Percentiles rank a stretch among this genome's conserved stretches.
Evolutionary conservation across 2,113 vertebrate species (phyloP).

Genomic region (Myrmophylax atrothorax): DNA sequence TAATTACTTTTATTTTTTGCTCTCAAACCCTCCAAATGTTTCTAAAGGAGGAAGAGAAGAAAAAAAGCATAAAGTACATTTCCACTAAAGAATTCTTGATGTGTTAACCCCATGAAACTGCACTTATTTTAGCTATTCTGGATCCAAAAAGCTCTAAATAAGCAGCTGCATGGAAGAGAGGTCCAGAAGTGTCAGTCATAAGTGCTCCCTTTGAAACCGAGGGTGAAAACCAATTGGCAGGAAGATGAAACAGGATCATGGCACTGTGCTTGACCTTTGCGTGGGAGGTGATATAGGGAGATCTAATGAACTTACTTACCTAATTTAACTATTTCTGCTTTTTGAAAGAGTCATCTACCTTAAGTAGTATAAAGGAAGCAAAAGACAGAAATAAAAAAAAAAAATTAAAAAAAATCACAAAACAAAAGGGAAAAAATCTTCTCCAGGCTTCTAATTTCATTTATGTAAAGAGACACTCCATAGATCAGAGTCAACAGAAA

Average conservation of each 20-base stretch:
- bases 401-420: background rate
- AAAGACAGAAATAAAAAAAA: background rate
- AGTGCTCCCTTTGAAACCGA: slow-evolving; percentile 71
- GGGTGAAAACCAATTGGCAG: slow-evolving; percentile 73
- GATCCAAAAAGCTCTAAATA: slow-evolving; percentile 68
- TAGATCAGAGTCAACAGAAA: slow-evolving; percentile 52
- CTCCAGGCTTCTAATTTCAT: background rate
- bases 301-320: slow-evolving; percentile 63
- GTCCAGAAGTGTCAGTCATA: slow-evolving; percentile 68
- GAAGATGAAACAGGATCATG: slow-evolving; percentile 71
- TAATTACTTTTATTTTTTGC: background rate
- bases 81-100: slow-evolving; percentile 56
- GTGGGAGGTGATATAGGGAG: slow-evolving; percentile 23
- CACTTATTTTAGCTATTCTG: slow-evolving; percentile 55
- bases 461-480: background rate
- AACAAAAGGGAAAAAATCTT: background rate
- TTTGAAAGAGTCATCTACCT: background rate
- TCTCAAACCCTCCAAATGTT: background rate
- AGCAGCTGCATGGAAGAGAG: slow-evolving; percentile 71
- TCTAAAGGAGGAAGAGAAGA: background rate
- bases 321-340: slow-evolving; percentile 68
- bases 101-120: slow-evolving; percentile 24
- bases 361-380: background rate
- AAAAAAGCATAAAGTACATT: background rate
- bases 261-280: slow-evolving; percentile 70